A percentile compares a stretch with the other conserved stretches of the same genome.
phyloP scores from a whole-genome alignment of 1,140 invertebrate genomes.

The Cydia splendana region DNA sequence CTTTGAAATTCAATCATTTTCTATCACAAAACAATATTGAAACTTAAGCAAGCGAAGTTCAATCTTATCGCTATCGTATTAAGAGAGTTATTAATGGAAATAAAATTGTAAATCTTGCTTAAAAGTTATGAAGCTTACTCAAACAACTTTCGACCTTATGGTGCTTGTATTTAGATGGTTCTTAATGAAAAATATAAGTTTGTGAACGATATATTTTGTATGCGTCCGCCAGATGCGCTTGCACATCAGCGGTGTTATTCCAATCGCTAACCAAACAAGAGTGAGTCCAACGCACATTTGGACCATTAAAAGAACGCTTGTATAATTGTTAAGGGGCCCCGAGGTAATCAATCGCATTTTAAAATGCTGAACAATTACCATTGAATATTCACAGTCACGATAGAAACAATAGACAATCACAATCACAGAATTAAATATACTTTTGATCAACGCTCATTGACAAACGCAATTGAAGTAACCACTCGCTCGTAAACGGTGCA shows the following conservation, averaged over 20 bases:
- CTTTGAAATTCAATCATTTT: conserved; percentile 61
- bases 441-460: no score
- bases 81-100: neutral
- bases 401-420: no score
- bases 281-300: neutral
- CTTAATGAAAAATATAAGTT: conserved; percentile 7
- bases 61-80: neutral
- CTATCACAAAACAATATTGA: conserved; percentile 43
- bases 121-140: neutral
- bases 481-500: no score
- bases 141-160: conserved; percentile 4
- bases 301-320: no score
- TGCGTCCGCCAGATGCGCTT: conserved; percentile 51
- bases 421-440: no score
- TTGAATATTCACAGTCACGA: no score
- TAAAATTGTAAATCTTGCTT: neutral
- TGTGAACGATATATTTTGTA: conserved; percentile 38
- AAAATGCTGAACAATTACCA: no score
- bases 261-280: neutral
- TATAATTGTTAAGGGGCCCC: no score
- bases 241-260: conserved; percentile 26
- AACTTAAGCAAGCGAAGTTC: conserved; percentile 31
- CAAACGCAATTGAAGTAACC: no score
- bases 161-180: neutral
- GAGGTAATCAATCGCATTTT: no score